Conservation (phyloP, 2,888 invertebrate species). For the Cerceris ruficornis region DNA sequence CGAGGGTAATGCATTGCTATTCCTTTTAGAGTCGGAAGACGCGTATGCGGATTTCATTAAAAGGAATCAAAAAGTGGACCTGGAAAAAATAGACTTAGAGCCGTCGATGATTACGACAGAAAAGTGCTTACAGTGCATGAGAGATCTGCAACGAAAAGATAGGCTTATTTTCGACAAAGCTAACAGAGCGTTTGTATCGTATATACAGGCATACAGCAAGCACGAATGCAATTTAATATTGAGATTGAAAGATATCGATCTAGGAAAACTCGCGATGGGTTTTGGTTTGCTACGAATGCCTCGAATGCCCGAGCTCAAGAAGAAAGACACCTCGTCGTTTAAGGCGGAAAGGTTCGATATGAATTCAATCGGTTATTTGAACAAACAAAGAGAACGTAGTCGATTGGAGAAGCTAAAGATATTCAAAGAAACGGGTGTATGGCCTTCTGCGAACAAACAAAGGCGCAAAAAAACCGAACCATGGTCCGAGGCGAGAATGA, state of each 20-base stretch:
- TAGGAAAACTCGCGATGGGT: constrained; percentile 91
- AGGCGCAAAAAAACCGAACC: constrained; percentile 86
- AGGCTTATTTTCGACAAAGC: constrained; percentile 93
- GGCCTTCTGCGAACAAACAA: constrained; percentile 87
- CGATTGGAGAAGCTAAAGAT: constrained; percentile 88
- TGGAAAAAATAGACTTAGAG: constrained; percentile 82
- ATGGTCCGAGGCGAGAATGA: constrained; percentile 90
- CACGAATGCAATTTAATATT: constrained; percentile 97
- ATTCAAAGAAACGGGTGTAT: constrained; percentile 89
- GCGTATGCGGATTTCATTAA: constrained; percentile 95
- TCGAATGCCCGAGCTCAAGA: constrained; percentile 96
- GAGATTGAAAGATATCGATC: constrained; percentile 92
- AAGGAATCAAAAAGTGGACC: constrained; percentile 92
- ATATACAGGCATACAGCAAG: constrained; percentile 95
- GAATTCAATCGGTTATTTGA: constrained; percentile 89
- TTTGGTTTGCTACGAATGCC: constrained; percentile 96
- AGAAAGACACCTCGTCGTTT: constrained; percentile 84
- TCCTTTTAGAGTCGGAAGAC: constrained; percentile 93
- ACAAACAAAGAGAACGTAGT: constrained; percentile 89
- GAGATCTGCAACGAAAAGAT: constrained; percentile 87
- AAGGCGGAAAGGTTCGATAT: constrained; percentile 86
- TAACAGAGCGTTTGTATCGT: constrained; percentile 96
- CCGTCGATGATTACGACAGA: constrained; percentile 78
- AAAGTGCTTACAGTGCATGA: constrained; percentile 84
- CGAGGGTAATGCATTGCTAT: constrained; percentile 92